Percentiles rank a stretch among this genome's conserved stretches.
phyloP scores from a whole-genome alignment of 2,797 vertebrate species.

The Sternarchorhynchus goeldii region DNA sequence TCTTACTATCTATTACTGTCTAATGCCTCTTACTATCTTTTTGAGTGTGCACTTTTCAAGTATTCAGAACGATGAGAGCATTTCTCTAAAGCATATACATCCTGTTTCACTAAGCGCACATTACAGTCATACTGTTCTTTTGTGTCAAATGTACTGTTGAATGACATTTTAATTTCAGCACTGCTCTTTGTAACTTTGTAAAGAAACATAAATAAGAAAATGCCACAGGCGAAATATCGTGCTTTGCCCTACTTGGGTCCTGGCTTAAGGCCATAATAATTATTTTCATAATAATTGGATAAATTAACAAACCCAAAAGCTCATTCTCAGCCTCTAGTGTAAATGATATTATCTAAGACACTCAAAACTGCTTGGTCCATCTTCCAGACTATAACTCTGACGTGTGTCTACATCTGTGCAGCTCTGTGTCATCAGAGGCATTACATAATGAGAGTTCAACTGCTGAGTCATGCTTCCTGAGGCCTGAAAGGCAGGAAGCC shows the following conservation, averaged over 20 bases:
- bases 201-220: neutral
- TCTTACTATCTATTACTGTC: neutral
- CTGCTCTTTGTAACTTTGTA: too few species aligned
- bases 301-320: slow-evolving; percentile 1
- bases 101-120: neutral
- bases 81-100: too few species aligned
- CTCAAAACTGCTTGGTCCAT: slow-evolving; percentile 22
- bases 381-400: slow-evolving; percentile 53
- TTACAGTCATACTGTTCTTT: neutral
- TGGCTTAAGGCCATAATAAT: slow-evolving; percentile 30
- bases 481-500: slow-evolving; percentile 41
- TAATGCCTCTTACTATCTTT: too few species aligned
- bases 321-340: slow-evolving; percentile 22
- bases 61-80: neutral
- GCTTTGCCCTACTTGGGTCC: slow-evolving; percentile 22
- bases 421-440: slow-evolving; percentile 58
- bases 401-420: slow-evolving; percentile 48
- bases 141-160: neutral
- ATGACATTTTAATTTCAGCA: neutral
- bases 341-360: slow-evolving; percentile 2
- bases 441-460: slow-evolving; percentile 50
- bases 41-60: neutral
- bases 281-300: slow-evolving; percentile 31
- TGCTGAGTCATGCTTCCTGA: slow-evolving; percentile 51
- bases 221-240: slow-evolving; percentile 6